Evolutionary conservation across 2,797 vertebrate species (phyloP), one percentile per base, ranked within the genome.

Genomic region (Xiphorhynchus erythropygius): DNA sequence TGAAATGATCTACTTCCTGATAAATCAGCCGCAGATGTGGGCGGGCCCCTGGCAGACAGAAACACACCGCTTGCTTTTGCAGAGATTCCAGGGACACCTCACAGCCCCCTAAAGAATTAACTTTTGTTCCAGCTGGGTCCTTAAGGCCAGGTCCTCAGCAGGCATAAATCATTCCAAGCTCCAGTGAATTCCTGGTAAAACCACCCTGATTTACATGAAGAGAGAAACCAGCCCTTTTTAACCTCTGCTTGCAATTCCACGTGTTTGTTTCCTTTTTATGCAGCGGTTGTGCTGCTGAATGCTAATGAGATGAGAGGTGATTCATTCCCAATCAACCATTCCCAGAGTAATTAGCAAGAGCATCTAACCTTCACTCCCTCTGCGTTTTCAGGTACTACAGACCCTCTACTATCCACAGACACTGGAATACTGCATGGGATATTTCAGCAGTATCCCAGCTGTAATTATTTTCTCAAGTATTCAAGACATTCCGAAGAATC

Each of bases 381-480:
- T 89, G 80, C 69, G 76, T 89, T 91, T 89, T 79, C 90, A 93
- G 84, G 74, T 94, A 91, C 33, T 67, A 49, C 62, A 65, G 53
- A 90, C 52, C 52, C 93, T 79, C 69, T 74, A 12, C 84, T 76
- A 73, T 30, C 87, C 85, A 73, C 50, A 89, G 60, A 77, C 42
- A 69, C 8, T 32, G 64, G 59, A 52, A 83, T 80, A 62, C n/a
- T 41, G 42, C 41, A 53, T 25, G 42, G 44, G 83, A 44, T 27
- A 90, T 77, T 93, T 96, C 95, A 77, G 73, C 50, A 82, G 74
- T 76, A 83, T 84, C 90, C 55, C 78, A 92, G 65, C 71, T 90
- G 60, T 87, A 97, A 97, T 95, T 96, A 95, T 96, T 96, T 93
- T 57, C 81, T 95, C 85, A 85, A 90, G 73, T 62, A 67, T 83